Percentiles rank a stretch among this genome's conserved stretches.
Evolutionary conservation across 1,140 invertebrate species (phyloP).

Genomic region (Drosophila nigrodunni): DNA sequence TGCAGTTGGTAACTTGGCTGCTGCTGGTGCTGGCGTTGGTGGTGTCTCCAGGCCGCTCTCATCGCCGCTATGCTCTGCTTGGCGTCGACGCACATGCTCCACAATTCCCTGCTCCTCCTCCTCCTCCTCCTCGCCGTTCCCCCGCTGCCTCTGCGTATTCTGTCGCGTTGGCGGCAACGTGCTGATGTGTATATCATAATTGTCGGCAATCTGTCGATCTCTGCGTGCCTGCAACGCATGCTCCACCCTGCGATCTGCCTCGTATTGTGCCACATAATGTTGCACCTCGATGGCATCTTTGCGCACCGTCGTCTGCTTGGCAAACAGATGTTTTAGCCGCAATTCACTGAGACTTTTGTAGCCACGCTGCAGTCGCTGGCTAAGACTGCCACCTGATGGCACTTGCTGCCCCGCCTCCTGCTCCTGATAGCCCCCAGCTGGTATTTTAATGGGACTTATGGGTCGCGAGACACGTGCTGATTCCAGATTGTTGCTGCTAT

Average conservation of each 20-base stretch:
- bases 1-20: conserved; percentile 6
- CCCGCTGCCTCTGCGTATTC: conserved; percentile 49
- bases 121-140: conserved; percentile 6
- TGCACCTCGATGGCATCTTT: conserved; percentile 70
- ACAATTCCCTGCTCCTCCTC: conserved; percentile 11
- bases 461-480: conserved; percentile 45
- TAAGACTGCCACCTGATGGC: conserved; percentile 10
- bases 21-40: background rate
- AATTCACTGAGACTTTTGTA: conserved; percentile 78
- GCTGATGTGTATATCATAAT: conserved; percentile 72
- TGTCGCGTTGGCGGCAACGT: conserved; percentile 52
- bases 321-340: conserved; percentile 74
- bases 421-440: background rate
- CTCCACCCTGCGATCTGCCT: conserved; percentile 64
- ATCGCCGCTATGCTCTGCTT: conserved; percentile 58
- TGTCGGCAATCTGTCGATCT: conserved; percentile 74
- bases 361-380: conserved; percentile 66
- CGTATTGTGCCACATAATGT: conserved; percentile 71
- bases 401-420: background rate
- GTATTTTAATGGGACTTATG: conserved; percentile 60
- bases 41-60: conserved; percentile 70
- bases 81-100: conserved; percentile 22
- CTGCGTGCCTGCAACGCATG: conserved; percentile 47
- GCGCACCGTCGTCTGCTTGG: conserved; percentile 66
- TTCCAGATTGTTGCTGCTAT: background rate